Base-by-base conservation (phyloP, 2,888 invertebrate species). In the Idaea aversata region DNA sequence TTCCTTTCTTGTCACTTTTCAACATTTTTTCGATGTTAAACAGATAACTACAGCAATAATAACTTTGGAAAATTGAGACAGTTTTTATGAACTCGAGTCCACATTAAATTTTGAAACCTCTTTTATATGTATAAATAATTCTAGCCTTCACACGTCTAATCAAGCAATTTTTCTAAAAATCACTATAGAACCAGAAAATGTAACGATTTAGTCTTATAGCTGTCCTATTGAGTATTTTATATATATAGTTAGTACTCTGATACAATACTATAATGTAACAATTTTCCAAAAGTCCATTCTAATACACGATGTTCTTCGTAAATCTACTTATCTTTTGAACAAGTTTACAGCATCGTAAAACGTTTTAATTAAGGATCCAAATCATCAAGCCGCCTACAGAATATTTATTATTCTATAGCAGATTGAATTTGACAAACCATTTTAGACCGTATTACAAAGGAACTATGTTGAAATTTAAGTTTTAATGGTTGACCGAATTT, bases 321-420 rank as follows among this genome's bases (percentile, higher is more conserved):
- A 71, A 68, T 83, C 84, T 84, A 71, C 77, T 75, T 67, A 72
- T 72, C 78, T 83, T 84, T 88, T 82, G 83, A 88, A 90, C 86
- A 87, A 83, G 75, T 92, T 92, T 91, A 92, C 85, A 82, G 74
- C 81, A 75, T 80, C 82, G 82, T 91, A 92, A 90, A 91, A 81
- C 82, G 82, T 84, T 91, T 92, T 92, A 93, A 92, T 92, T 91
- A 91, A 91, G 86, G 85, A 85, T 79, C 82, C 81, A 81, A 86
- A 88, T 86, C 85, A 87, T 84, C 84, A 78, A 72, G 75, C 75
- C 79, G 80, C 78, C 76, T 79, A 81, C 80, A 77, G 78, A 74
- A 68, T 72, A 77, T 80, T 76, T 74, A 74, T 72, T 65, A 71
- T 73, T 74, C 77, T 70, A 71, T 71, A 69, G 66, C 63, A 13